phyloP scores from a whole-genome alignment of 2,888 invertebrate species.

The Leucophenga maculata region DNA sequence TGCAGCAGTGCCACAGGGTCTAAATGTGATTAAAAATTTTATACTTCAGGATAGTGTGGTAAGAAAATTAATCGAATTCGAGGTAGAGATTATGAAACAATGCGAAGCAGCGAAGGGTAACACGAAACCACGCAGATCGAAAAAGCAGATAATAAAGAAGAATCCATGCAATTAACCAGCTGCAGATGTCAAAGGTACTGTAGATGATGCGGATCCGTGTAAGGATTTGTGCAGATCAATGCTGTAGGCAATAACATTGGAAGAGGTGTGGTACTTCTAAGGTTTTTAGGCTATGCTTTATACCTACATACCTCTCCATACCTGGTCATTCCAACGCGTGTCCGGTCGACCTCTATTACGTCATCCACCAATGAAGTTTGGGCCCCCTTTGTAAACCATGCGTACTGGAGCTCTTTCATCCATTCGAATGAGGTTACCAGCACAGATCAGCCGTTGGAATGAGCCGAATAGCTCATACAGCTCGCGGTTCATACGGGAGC shows the following conservation, averaged over 20 bases:
- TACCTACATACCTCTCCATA: too few species aligned
- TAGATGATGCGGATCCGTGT: constrained; percentile 47
- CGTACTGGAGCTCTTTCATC: too few species aligned
- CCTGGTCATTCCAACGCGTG: too few species aligned
- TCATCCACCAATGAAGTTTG: too few species aligned
- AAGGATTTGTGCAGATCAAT: constrained; percentile 46
- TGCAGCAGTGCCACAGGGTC: constrained; percentile 57
- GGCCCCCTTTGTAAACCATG: too few species aligned
- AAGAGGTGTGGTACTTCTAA: constrained; percentile 46
- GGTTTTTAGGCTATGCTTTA: background rate
- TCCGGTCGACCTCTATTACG: too few species aligned
- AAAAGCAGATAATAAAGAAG: background rate
- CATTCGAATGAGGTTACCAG: too few species aligned
- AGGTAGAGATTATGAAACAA: constrained; percentile 46
- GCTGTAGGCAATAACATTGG: constrained; percentile 50
- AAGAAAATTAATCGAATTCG: constrained; percentile 53
- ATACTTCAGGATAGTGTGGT: constrained; percentile 53
- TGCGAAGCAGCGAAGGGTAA: constrained; percentile 20
- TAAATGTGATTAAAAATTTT: constrained; percentile 55
- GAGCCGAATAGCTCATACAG: too few species aligned
- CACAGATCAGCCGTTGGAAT: too few species aligned
- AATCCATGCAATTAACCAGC: constrained; percentile 44
- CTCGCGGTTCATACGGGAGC: too few species aligned
- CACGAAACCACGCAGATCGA: background rate
- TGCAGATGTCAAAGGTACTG: background rate